Percentiles rank a stretch among this genome's conserved stretches.
Evolutionary conservation across 2,888 invertebrate species (phyloP).

Genomic region (Calameuta idolon): DNA sequence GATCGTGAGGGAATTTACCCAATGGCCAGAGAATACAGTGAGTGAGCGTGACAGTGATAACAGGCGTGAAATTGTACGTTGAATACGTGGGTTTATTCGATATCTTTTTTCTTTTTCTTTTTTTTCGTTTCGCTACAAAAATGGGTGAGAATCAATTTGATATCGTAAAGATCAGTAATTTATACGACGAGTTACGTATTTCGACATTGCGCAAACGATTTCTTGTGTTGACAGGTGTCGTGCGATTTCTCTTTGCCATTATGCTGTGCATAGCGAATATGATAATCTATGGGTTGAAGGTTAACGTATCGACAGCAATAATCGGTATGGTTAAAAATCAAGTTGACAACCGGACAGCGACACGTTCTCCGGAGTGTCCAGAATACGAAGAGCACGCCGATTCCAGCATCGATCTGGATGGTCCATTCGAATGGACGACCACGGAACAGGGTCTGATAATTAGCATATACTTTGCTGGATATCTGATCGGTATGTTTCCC

Average conservation of each 20-base stretch:
- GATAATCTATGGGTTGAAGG: conserved; percentile 62
- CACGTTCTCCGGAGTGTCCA: conserved; percentile 43
- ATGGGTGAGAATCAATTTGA: conserved; percentile 24
- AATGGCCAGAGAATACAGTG: too few relatives aligned
- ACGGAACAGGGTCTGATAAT: conserved; percentile 56
- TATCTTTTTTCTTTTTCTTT: too few relatives aligned
- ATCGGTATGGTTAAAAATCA: conserved; percentile 56
- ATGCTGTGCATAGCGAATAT: conserved; percentile 64
- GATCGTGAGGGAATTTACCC: too few relatives aligned
- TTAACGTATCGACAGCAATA: conserved; percentile 58
- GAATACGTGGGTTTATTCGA: too few relatives aligned
- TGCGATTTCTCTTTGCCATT: conserved; percentile 56
- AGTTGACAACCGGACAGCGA: neutral
- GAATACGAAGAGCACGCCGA: conserved; percentile 12
- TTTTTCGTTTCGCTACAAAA: neutral
- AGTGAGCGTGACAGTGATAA: too few relatives aligned
- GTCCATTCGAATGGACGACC: conserved; percentile 57
- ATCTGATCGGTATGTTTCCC: conserved; percentile 61
- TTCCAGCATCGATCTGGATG: conserved; percentile 42
- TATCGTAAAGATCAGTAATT: neutral
- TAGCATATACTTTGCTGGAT: conserved; percentile 62
- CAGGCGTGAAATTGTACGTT: too few relatives aligned
- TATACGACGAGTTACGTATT: neutral
- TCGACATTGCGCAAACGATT: neutral
- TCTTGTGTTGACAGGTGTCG: conserved; percentile 40